Base-by-base conservation (phyloP, 2,113 vertebrate species). In the Pontoporia blainvillei region DNA sequence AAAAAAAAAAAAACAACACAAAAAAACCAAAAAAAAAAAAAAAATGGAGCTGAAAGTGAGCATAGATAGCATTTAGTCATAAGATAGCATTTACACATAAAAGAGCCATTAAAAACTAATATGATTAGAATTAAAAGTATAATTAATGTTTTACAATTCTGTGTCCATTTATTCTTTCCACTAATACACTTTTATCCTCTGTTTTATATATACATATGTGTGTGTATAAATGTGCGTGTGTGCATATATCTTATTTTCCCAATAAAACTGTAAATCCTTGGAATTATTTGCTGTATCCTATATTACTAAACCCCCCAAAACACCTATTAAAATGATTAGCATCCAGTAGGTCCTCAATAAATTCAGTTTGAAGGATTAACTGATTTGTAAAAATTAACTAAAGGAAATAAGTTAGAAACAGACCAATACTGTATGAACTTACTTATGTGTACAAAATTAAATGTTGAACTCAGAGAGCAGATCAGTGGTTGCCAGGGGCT, bases 251-350 rank as follows among this genome's bases (percentile, higher is more conserved):
- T 82, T 17, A 69, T 82, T 85, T 88, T 21, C 49, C 27, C 21
- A 92, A 69, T 84, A 69, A 84, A 92, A 90, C 13, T 66, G 3
- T 57, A 76, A 94, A 34, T 54, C 1, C 9, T 73, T 91, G 18
- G 7, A 90, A 73, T 90, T 62, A 52, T n/a, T 52, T 94, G 85
- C 41, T 90, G 34, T 86, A 69, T 34, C 18, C 18, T 84, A 46
- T 72, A 85, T 44, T 41, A 17, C 31, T 76, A 27, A 90, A 52
- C 3, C 13, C 3, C 29, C 27, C 6, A 95, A 90, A 94, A n/a
- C 41, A 66, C 59, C 12, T 78, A 97, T 86, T 86, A 93, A 87
- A 61, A 91, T 86, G 61, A 90, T 61, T 66, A 95, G 52, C 25
- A 44, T 82, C 29, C 66, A 92, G 27, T 64, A 90, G 46, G 27